Conservation (phyloP, 2,113 vertebrate species). For the Mesitornis unicolor region DNA sequence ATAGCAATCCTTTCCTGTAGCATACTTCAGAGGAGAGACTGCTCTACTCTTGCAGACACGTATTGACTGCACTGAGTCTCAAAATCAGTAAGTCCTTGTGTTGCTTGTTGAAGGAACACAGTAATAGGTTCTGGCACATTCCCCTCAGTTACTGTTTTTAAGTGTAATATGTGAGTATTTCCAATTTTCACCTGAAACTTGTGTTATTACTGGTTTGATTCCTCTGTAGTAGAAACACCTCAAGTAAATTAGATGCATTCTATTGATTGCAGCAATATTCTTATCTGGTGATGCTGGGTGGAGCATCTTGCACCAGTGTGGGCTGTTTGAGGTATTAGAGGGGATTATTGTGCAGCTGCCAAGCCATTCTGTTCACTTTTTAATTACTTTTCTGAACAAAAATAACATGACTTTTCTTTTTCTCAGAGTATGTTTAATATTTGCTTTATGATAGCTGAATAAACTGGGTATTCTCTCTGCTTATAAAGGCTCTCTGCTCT, state of each 20-base stretch:
- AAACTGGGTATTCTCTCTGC: slow-evolving; percentile 44
- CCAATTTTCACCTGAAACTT: neutral
- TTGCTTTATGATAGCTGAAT: slow-evolving; percentile 55
- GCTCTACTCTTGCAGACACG: neutral
- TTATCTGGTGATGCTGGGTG: neutral
- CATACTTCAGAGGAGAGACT: neutral
- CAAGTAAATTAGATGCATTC: neutral
- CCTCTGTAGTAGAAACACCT: neutral
- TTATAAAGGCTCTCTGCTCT: slow-evolving; percentile 50
- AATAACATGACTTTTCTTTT: slow-evolving; percentile 24
- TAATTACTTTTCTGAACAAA: slow-evolving; percentile 52
- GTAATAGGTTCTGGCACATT: neutral
- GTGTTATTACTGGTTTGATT: neutral
- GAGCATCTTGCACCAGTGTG: neutral
- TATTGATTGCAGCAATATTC: neutral
- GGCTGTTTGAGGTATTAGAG: neutral
- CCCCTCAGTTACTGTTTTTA: neutral
- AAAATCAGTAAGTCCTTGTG: neutral
- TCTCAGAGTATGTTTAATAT: slow-evolving; percentile 50
- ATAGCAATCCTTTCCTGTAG: neutral
- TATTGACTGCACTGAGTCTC: neutral
- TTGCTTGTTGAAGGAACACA: neutral
- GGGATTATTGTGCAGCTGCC: slow-evolving; percentile 29
- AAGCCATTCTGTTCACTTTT: slow-evolving; percentile 22
- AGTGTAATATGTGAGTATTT: neutral